Percentiles rank a stretch among this genome's conserved stretches.
Evolutionary conservation across 2,113 vertebrate genomes (phyloP).

Genomic region (Mirza zaza): DNA sequence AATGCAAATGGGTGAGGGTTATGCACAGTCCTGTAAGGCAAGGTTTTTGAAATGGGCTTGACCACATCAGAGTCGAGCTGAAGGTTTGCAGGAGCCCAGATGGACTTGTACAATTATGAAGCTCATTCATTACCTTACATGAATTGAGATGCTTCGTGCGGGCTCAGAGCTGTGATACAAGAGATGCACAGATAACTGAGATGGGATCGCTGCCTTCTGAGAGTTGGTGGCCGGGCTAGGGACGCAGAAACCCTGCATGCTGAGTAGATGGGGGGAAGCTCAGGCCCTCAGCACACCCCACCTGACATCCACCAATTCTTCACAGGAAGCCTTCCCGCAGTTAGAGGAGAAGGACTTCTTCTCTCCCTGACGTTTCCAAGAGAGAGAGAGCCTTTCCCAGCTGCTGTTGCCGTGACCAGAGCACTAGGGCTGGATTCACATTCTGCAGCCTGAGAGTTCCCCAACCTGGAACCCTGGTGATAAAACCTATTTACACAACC

Average conservation of each 20-base stretch:
- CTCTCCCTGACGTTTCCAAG: background rate
- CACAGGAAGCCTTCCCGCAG: background rate
- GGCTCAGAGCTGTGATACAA: background rate
- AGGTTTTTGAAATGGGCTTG: background rate
- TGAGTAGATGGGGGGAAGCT: background rate
- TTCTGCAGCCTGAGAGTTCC: background rate
- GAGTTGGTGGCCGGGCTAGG: background rate
- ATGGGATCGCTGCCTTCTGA: background rate
- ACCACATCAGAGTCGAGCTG: background rate
- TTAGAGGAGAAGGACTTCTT: background rate
- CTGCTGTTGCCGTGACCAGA: background rate
- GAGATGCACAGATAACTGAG: background rate
- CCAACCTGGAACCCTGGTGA: background rate
- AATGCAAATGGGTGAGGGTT: background rate
- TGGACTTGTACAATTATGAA: background rate
- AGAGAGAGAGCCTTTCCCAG: background rate
- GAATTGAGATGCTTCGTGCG: background rate
- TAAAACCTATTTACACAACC: background rate
- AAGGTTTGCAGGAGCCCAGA: background rate
- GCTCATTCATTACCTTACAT: background rate
- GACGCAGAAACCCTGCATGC: background rate
- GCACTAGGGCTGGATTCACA: background rate
- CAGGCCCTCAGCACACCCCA: background rate
- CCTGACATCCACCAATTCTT: background rate
- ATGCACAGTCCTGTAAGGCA: background rate